These are phyloP conservation scores for Coracopsis vasa DNA, from an alignment of 2,113 vertebrate species.

Conservation along the genomic window DNA sequence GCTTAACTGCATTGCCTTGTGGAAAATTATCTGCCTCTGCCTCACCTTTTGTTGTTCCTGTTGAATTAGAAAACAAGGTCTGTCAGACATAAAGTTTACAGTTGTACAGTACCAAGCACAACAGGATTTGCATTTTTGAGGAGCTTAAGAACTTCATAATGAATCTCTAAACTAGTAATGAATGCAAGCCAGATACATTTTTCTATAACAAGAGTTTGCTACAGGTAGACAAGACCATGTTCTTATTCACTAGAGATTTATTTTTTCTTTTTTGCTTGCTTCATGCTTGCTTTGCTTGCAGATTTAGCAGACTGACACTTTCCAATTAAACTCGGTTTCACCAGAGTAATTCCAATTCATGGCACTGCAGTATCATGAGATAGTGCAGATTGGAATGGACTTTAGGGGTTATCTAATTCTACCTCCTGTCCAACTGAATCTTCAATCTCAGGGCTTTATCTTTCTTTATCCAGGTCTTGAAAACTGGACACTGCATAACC, in stretches of 20 bases:
- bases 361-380: fast-evolving
- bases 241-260: background rate
- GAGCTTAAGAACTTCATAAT: background rate
- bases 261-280: background rate
- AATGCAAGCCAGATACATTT: background rate
- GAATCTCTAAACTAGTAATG: background rate
- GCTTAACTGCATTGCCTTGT: background rate
- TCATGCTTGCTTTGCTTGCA: background rate
- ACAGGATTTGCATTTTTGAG: background rate
- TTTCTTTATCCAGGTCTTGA: background rate
- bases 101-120: background rate
- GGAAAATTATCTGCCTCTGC: background rate
- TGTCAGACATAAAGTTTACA: background rate
- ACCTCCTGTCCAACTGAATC: background rate
- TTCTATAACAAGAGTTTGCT: background rate
- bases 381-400: background rate
- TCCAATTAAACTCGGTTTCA: background rate
- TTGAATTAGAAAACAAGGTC: background rate
- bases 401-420: background rate
- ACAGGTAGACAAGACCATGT: background rate
- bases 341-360: background rate
- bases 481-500: background rate
- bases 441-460: background rate
- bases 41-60: background rate
- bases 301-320: background rate